A percentile compares a stretch with the other conserved stretches of the same genome.
These are phyloP conservation scores for Heliconius sara DNA, from an alignment of 2,888 invertebrate species.

Conservation along the genomic window DNA sequence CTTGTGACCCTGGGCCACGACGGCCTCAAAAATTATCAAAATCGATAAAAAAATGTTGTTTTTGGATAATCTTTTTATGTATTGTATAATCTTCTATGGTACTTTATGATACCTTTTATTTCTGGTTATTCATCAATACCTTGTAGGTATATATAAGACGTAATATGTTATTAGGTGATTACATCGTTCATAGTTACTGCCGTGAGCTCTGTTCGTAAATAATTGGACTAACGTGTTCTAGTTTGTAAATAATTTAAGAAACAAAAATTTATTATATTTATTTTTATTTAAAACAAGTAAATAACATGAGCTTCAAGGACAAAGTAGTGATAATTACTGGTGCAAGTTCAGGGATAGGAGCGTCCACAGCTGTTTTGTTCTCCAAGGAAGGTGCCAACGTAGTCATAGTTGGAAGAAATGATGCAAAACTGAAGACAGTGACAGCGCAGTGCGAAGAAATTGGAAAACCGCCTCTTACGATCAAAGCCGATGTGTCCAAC, in stretches of 20 bases:
- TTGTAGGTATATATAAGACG: neutral
- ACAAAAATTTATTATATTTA: neutral
- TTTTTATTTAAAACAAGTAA: neutral
- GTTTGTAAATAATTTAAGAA: neutral
- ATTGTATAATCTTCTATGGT: no score
- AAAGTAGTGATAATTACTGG: conserved; percentile 68
- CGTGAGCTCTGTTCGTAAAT: no score
- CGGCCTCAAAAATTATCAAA: neutral
- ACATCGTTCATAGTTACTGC: no score
- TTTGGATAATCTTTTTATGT: neutral
- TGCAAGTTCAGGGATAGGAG: conserved; percentile 68
- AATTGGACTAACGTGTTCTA: no score
- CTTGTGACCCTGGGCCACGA: neutral
- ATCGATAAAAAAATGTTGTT: neutral
- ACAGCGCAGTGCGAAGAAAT: conserved; percentile 54
- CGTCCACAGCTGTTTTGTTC: conserved; percentile 57
- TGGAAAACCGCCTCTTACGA: conserved; percentile 51
- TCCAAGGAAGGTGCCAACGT: conserved; percentile 61
- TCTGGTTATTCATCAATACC: neutral
- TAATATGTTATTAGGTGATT: neutral
- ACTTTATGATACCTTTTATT: neutral
- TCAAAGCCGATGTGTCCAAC: conserved; percentile 56
- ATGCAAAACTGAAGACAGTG: conserved; percentile 56
- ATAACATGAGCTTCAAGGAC: conserved; percentile 59
- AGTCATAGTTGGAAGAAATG: conserved; percentile 64